Evolutionary conservation across 1,140 invertebrate genomes (phyloP), one percentile per base, ranked within the genome.

Genomic region (Mylabris phalerata): DNA sequence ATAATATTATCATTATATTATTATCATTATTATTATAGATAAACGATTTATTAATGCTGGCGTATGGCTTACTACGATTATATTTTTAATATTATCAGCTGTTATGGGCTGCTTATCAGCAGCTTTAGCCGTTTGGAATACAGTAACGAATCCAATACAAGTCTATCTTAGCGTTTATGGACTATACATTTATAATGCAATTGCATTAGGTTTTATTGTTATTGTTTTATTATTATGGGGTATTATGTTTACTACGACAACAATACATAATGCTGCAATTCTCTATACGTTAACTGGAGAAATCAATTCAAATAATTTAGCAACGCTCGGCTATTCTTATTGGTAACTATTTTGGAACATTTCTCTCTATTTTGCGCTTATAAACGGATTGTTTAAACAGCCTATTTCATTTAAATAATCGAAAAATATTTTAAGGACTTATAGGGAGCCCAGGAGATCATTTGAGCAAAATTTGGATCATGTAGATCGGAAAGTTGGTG

Each of bases 41-140:
- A 58, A 50, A 24, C 52, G 49, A 48, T 71, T 67, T 57, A 59
- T 71, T 4, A 67, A 71, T 55, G 64, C 61, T 26, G 67, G 62
- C 10, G 58, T 65, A n/a, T 69, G 63, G 59, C 13, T 71, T 6
- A 55, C 44, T 5, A 69, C 69, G 19, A 49, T 68, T 42, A 32
- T 71, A 4, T 71, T 67, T 51, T 26, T 71, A 26, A 19, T 55
- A 42, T 24, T 69, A 48, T 68, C 69, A 4, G 55, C 57, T 24
- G 38, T 57, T 11, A 41, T 64, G 40, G 69, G 69, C 1, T 7
- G 65, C 3, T 3, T 60, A 41, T 52, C 69, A 7, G 32, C 63
- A n/a, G 61, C 24, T 19, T 48, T 71, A 40, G 59, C 67, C 4
- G 7, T 71, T 9, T 69, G 57, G 54, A 71, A 71, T 52, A 63